Evolutionary conservation across 2,113 vertebrate species (phyloP).

Genomic region (Alethe castanea): DNA sequence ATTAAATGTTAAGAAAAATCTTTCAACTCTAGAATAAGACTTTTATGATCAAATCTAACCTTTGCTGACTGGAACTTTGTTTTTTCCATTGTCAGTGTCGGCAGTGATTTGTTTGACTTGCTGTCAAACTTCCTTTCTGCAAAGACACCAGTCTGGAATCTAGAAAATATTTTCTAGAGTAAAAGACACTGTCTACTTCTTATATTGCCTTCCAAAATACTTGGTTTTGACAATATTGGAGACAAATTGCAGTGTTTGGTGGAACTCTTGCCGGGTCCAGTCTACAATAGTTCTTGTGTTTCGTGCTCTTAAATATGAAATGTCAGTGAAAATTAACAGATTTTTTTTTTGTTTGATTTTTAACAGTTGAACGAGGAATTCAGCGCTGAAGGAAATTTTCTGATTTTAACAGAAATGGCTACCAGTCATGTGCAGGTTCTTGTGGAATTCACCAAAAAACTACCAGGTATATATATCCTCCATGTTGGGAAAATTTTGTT

Average conservation of each 20-base stretch:
- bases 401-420: slow-evolving; percentile 95
- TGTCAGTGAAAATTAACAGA: not conserved
- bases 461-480: slow-evolving; percentile 85
- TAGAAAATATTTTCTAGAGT: not conserved
- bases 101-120: not conserved
- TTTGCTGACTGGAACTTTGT: not conserved
- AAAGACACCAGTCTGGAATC: not conserved
- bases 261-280: not conserved
- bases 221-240: not conserved
- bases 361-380: slow-evolving; percentile 90
- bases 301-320: not conserved
- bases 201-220: not conserved
- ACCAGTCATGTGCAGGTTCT: slow-evolving; percentile 96
- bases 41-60: not conserved
- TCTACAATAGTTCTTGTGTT: not conserved
- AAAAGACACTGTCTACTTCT: not conserved
- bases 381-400: slow-evolving; percentile 92
- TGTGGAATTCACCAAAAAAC: slow-evolving; percentile 97
- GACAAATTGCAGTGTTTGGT: not conserved
- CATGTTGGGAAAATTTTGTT: not conserved
- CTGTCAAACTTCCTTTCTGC: not conserved
- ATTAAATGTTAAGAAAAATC: not conserved
- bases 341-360: slow-evolving; percentile 44
- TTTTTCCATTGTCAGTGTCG: not conserved
- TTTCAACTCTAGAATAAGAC: not conserved